These are phyloP conservation scores for Muricea muricata DNA, from an alignment of 92 coral and sea anemone genomes.

Conservation along the genomic window DNA sequence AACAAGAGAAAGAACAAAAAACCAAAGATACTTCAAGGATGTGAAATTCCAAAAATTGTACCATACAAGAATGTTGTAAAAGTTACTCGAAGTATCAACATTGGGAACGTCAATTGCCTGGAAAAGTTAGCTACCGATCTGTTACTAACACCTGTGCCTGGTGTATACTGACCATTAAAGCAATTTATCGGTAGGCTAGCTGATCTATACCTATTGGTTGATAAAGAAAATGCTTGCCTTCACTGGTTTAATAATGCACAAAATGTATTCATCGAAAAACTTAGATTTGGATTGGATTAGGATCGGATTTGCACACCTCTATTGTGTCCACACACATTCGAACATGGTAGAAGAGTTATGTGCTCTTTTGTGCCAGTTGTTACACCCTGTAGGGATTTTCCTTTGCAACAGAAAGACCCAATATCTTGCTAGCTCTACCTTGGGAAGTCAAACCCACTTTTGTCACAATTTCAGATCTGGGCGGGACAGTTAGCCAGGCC, in stretches of 20 bases:
- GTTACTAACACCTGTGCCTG: constrained; percentile 58
- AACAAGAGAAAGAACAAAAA: constrained; percentile 51
- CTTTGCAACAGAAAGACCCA: too few relatives aligned
- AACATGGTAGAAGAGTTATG: too few relatives aligned
- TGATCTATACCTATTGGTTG: constrained; percentile 59
- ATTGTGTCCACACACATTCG: too few relatives aligned
- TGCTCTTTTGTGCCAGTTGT: too few relatives aligned
- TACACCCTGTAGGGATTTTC: too few relatives aligned
- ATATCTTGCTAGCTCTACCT: too few relatives aligned
- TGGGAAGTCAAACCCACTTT: too few relatives aligned
- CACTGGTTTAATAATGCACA: constrained; percentile 69
- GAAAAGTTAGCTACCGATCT: constrained; percentile 52
- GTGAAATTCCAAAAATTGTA: constrained; percentile 61
- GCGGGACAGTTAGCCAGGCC: too few relatives aligned
- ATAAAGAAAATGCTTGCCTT: constrained; percentile 42
- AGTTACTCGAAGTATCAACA: constrained; percentile 49
- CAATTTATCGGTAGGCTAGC: constrained; percentile 56
- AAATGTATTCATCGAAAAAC: too few relatives aligned
- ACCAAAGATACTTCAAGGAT: constrained; percentile 52
- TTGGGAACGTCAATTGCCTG: constrained; percentile 55
- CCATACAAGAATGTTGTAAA: constrained; percentile 60
- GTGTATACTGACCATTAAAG: constrained; percentile 73
- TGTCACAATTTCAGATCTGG: too few relatives aligned
- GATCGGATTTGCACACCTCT: too few relatives aligned
- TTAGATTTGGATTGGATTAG: too few relatives aligned